Evolutionary conservation across 2,113 vertebrate species (phyloP), one percentile per base, ranked within the genome.

Genomic region (Tachysurus fulvidraco): DNA sequence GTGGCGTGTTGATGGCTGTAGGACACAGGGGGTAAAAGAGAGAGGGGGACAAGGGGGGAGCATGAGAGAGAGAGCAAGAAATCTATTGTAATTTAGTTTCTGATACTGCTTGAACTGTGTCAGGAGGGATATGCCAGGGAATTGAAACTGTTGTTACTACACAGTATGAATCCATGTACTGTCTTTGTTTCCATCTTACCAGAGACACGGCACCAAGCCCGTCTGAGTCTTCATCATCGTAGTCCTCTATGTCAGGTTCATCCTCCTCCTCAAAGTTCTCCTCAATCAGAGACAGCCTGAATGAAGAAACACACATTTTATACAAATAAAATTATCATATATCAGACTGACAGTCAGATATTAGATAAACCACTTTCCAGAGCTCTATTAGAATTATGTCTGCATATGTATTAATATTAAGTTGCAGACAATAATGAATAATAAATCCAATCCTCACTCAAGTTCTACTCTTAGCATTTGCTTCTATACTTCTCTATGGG

Each of bases 221-320:
- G 59, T 86, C 90, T 17, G 60, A 30, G 44, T 91, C 91, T 25
- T 86, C 80, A 28, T 87, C 84, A 65, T 91, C 92, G 36, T 92
- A 93, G 52, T 93, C 91, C 28, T 94, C 93, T 44, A 93, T 92
- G 41, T 93, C 89, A 8, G 86, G 62, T 4, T 81, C 79, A 64
- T 91, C 92, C 87, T 90, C 91, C 25, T 85, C 71, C 0, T 93
- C 86, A 30, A 17, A 41, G 19, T 84, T 89, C 14, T 91, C 93
- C 44, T 93, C 93, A 54, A 94, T 93, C 88, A 95, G 91, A 62
- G 93, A 92, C 0, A 95, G 89, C 74, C 95, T 96, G 76, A 0
- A 5, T 41, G 84, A 57, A 89, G 25, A 59, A n/a, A 69, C 65
- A 28, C 59, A 81, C 67, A 50, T 19, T 57, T 80, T 10, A 78